These are phyloP conservation scores for Pelmatolapia mariae DNA, from an alignment of 2,113 vertebrate genomes.

Conservation along the genomic window DNA sequence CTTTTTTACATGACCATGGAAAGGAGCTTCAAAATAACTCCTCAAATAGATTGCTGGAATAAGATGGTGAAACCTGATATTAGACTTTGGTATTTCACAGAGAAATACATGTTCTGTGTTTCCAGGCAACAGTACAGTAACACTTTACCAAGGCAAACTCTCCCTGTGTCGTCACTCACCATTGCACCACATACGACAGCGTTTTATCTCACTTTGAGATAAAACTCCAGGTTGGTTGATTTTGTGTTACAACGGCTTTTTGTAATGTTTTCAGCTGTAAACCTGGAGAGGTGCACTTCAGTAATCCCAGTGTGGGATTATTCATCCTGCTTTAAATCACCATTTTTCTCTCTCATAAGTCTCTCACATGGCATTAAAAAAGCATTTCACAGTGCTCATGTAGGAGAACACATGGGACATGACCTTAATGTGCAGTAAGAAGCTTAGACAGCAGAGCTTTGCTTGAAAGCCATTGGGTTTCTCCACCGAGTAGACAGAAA, in stretches of 20 bases:
- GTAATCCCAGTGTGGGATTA: slow-evolving; percentile 19
- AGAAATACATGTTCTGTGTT: slow-evolving; percentile 40
- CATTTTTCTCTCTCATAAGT: neutral
- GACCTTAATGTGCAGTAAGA: slow-evolving; percentile 28
- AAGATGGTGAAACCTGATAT: neutral
- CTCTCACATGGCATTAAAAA: neutral
- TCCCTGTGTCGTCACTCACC: neutral
- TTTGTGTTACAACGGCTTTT: neutral
- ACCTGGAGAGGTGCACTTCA: neutral
- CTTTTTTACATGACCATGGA: neutral
- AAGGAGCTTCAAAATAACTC: neutral
- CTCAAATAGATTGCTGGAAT: neutral
- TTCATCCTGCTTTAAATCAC: neutral
- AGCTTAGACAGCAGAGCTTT: slow-evolving; percentile 23
- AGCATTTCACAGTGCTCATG: neutral
- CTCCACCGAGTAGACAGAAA: neutral
- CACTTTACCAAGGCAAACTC: slow-evolving; percentile 5
- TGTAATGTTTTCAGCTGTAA: neutral
- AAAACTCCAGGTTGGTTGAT: neutral
- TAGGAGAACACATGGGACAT: slow-evolving; percentile 8
- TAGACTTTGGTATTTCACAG: neutral
- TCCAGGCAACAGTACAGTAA: slow-evolving; percentile 54
- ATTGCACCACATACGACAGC: neutral
- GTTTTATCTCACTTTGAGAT: neutral
- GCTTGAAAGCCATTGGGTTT: neutral